A percentile compares a stretch with the other conserved stretches of the same genome.
Evolutionary conservation across 2,888 invertebrate genomes (phyloP).

Genomic region (Theodoxus fluviatilis): DNA sequence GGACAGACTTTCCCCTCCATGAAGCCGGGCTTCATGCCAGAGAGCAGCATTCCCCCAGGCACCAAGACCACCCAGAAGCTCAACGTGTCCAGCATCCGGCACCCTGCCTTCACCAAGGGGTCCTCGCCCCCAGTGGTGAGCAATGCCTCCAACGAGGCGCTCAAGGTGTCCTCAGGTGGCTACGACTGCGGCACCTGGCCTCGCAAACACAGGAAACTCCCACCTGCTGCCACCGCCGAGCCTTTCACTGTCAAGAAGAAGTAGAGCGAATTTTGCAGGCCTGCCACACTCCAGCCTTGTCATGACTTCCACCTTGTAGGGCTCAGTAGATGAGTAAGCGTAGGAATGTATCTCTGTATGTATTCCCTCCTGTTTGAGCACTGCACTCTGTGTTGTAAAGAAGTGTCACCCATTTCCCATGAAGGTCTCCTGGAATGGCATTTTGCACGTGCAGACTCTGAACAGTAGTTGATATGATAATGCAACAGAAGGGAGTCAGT

Average conservation of each 20-base stretch:
- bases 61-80: conserved; percentile 33
- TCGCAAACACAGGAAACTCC: conserved; percentile 47
- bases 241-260: conserved; percentile 53
- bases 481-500: no score
- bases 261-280: conserved; percentile 11
- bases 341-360: not conserved
- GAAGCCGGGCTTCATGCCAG: conserved; percentile 8
- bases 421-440: no score
- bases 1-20: no score
- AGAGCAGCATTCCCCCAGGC: not conserved
- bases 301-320: not conserved
- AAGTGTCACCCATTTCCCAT: no score
- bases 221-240: conserved; percentile 46
- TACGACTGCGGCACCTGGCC: conserved; percentile 57
- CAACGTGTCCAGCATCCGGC: conserved; percentile 37
- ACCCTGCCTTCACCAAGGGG: conserved; percentile 40
- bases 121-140: conserved; percentile 38
- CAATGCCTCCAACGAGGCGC: conserved; percentile 36
- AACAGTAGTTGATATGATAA: no score
- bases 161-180: conserved; percentile 39
- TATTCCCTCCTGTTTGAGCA: not conserved
- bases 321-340: not conserved
- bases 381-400: no score
- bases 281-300: not conserved
- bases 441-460: no score